Evolutionary conservation across 64 coral and sea anemone genomes (phyloP), one percentile per base, ranked within the genome.

Genomic region (Montipora cactus): DNA sequence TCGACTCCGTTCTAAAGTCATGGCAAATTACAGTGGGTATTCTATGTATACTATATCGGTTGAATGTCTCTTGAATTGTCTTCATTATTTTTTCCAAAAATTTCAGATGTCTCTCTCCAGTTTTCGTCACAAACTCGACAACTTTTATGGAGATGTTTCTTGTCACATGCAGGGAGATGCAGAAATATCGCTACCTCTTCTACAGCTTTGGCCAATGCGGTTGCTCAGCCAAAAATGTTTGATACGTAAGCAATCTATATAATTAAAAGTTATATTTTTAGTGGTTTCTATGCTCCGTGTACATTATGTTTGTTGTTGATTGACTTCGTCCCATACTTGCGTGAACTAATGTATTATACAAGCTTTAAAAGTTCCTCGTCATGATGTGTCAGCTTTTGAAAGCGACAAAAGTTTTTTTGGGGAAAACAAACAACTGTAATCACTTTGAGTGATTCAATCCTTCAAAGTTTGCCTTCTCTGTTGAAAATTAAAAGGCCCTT

Each of bases 171-270:
- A 47, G 49, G 46, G 18, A 48, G 76, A 49, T 16, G 45, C 45
- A 19, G 23, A 7, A 44, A 49, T 78, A 47, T 78, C 45, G 18
- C 13, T 49, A 78, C 76, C 14, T 49, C 76, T 18, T 78, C 46
- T 50, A 46, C 14, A 47, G 4, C 15, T 49, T 50, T 46, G 5
- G 76, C 76, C 12, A 69, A 50, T 86, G 82, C 64, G n/a, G 82
- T 86, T 10, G 45, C 82, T 7, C 62, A 86, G 8, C 13, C 67
- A 48, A 86, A 50, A 71, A 47, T 37, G 37, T 37, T 49, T 7
- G 82, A 86, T 11, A 86, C 64, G 82, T 86, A 86, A 71, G 1
- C 19, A 16, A 21, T 86, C 53, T 11, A 16, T n/a, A 19, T 76
- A 47, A 3, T 4, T 76, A 13, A 7, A 75, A 25, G 12, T 10